These are phyloP conservation scores for Amphimallon solstitiale DNA, from an alignment of 2,888 invertebrate genomes.

Conservation along the genomic window DNA sequence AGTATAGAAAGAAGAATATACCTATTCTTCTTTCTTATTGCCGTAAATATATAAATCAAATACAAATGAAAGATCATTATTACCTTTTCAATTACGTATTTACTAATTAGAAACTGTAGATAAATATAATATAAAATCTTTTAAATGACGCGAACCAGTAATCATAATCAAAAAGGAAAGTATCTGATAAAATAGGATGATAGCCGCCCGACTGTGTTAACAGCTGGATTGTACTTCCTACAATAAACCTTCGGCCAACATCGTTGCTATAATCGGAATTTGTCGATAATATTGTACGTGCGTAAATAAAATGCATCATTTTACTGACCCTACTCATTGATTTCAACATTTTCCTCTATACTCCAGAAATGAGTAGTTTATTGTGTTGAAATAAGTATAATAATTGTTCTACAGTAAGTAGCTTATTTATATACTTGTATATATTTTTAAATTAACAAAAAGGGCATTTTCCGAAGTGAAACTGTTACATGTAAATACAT, in stretches of 20 bases:
- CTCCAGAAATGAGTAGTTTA: background rate
- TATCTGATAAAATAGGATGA: slow-evolving; percentile 5
- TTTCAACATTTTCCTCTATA: slow-evolving; percentile 25
- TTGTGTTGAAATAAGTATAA: background rate
- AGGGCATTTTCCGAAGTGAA: too few relatives aligned
- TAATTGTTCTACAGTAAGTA: too few relatives aligned
- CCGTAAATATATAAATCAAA: too few relatives aligned
- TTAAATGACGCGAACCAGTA: background rate
- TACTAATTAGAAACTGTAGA: too few relatives aligned
- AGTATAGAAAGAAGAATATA: too few relatives aligned
- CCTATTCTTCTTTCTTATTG: too few relatives aligned
- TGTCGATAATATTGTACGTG: slow-evolving; percentile 15
- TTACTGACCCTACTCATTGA: slow-evolving; percentile 31
- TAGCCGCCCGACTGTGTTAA: background rate
- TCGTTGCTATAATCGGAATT: slow-evolving; percentile 23
- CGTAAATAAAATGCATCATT: slow-evolving; percentile 24
- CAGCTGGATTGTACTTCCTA: slow-evolving; percentile 2
- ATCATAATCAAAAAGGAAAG: background rate
- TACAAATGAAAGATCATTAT: too few relatives aligned
- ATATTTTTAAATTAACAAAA: too few relatives aligned
- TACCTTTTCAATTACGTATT: too few relatives aligned
- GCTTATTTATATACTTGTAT: too few relatives aligned
- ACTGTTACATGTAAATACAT: too few relatives aligned
- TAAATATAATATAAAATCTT: too few relatives aligned
- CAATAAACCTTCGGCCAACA: slow-evolving; percentile 10